A percentile compares a stretch with the other conserved stretches of the same genome.
These are phyloP conservation scores for Anagyrus pseudococci DNA, from an alignment of 2,888 invertebrate species.

Conservation along the genomic window DNA sequence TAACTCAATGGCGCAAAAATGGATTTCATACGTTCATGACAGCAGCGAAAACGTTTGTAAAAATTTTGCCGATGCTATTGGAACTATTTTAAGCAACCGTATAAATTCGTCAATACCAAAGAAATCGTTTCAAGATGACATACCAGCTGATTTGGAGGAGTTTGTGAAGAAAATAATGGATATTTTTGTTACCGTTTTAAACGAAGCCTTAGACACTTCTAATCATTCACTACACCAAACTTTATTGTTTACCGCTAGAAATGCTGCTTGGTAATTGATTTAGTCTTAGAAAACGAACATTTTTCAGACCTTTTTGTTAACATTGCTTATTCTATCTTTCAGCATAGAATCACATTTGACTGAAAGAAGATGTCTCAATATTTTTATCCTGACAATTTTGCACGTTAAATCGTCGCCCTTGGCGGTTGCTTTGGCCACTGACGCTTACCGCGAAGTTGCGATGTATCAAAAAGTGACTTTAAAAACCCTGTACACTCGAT, in stretches of 20 bases:
- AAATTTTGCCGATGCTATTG: constrained; percentile 55
- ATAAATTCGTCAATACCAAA: constrained; percentile 56
- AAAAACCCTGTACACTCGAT: constrained; percentile 68
- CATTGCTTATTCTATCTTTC: constrained; percentile 25
- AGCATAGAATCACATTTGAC: constrained; percentile 51
- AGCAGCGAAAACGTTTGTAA: constrained; percentile 52
- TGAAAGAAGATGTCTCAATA: constrained; percentile 64
- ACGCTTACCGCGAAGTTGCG: constrained; percentile 68
- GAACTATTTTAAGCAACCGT: constrained; percentile 51
- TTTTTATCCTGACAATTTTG: constrained; percentile 67
- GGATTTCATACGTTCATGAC: constrained; percentile 60
- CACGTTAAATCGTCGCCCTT: constrained; percentile 67
- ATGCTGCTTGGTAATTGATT: constrained; percentile 60
- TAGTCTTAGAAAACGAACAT: background rate
- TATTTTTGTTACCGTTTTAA: constrained; percentile 47
- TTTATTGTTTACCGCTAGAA: constrained; percentile 65
- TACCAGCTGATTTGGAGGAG: constrained; percentile 52
- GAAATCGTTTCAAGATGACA: constrained; percentile 53
- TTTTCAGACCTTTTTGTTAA: background rate
- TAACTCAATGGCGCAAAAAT: constrained; percentile 54
- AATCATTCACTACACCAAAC: constrained; percentile 66
- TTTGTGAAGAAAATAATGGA: constrained; percentile 63
- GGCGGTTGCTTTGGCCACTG: constrained; percentile 65
- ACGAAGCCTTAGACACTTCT: constrained; percentile 61
- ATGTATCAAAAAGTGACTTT: constrained; percentile 65